A percentile compares a stretch with the other conserved stretches of the same genome.
These are phyloP conservation scores for Lutjanus erythropterus DNA, from an alignment of 2,113 vertebrate genomes.

Conservation along the genomic window DNA sequence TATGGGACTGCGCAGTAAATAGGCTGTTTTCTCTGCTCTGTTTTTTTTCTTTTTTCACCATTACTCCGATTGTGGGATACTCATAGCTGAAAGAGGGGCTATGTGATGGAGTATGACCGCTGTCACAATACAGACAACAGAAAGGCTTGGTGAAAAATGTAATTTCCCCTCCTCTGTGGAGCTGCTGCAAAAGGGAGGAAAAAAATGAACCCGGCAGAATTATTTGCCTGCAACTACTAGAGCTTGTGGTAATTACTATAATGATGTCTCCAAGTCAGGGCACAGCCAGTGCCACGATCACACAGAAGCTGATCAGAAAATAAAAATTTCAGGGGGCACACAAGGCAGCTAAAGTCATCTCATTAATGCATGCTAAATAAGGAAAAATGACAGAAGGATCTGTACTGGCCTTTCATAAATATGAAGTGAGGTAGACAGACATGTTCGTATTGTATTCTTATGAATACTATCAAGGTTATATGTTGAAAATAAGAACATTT, in stretches of 20 bases:
- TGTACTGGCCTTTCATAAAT: slow-evolving; percentile 16
- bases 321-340: slow-evolving; percentile 74
- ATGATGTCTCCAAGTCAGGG: slow-evolving; percentile 81
- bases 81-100: slow-evolving; percentile 76
- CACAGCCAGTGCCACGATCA: slow-evolving; percentile 69
- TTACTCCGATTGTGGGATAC: slow-evolving; percentile 79
- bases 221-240: slow-evolving; percentile 84
- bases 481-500: neutral
- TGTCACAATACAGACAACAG: slow-evolving; percentile 78
- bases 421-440: slow-evolving; percentile 27
- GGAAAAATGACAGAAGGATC: slow-evolving; percentile 43
- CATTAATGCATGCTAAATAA: slow-evolving; percentile 63
- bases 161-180: slow-evolving; percentile 73
- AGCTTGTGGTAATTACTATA: slow-evolving; percentile 85
- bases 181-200: slow-evolving; percentile 55
- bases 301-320: slow-evolving; percentile 77
- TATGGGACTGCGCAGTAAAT: slow-evolving; percentile 48
- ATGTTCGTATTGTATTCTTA: neutral
- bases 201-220: slow-evolving; percentile 69
- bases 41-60: slow-evolving; percentile 64
- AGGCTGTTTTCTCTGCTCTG: slow-evolving; percentile 48
- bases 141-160: slow-evolving; percentile 80
- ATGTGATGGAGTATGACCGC: slow-evolving; percentile 78
- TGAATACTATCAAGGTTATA: neutral
- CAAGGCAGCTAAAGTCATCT: slow-evolving; percentile 73